phyloP scores from a whole-genome alignment of 1,140 invertebrate species.

The Chrysopa pallens region DNA sequence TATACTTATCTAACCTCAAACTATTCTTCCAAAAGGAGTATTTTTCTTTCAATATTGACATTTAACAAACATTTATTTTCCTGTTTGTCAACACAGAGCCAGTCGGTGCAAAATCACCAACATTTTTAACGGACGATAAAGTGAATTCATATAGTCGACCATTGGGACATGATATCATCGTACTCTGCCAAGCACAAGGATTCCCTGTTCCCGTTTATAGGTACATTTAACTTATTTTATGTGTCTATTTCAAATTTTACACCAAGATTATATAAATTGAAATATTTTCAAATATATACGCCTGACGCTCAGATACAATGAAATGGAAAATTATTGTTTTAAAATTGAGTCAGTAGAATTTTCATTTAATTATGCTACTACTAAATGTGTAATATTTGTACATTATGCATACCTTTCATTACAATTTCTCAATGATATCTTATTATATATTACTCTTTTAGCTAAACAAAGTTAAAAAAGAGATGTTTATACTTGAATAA shows the following conservation, averaged over 20 bases:
- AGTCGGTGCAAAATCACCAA: conserved; percentile 6
- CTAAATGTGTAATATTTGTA: background rate
- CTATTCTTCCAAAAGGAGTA: too few relatives aligned
- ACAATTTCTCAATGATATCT: background rate
- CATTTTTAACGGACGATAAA: conserved; percentile 15
- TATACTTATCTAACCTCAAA: too few relatives aligned
- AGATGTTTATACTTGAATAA: too few relatives aligned
- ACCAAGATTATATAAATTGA: background rate
- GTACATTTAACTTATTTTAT: conserved; percentile 26
- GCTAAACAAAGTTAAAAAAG: too few relatives aligned
- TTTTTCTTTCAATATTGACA: too few relatives aligned
- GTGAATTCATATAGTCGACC: background rate
- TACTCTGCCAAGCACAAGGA: conserved; percentile 50
- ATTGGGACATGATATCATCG: conserved; percentile 21
- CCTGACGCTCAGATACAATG: too few relatives aligned
- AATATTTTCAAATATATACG: too few relatives aligned
- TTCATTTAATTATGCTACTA: background rate
- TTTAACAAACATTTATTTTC: too few relatives aligned
- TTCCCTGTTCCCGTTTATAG: conserved; percentile 47
- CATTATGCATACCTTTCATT: background rate
- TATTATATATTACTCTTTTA: background rate
- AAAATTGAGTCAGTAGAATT: too few relatives aligned
- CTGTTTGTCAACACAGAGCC: conserved; percentile 9
- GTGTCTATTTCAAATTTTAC: background rate
- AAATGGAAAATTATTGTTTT: too few relatives aligned